Base-by-base conservation (phyloP, 1,140 invertebrate species). In the Drosophila orosa region DNA sequence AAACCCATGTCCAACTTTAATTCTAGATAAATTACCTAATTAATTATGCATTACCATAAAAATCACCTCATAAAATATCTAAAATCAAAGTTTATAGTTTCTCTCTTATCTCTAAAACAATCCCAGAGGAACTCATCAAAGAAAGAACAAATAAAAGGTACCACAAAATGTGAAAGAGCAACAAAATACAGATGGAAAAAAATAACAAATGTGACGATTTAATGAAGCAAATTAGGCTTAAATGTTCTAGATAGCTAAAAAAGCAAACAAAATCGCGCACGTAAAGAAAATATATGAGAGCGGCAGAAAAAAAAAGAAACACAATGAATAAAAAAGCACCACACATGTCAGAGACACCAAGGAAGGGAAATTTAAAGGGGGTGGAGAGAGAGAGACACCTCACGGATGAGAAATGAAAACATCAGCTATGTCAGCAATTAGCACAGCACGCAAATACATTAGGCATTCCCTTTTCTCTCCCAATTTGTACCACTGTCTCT, bases 181-280 rank as follows among this genome's bases (percentile, higher is more conserved):
- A 42, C 25, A 57, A 54, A 47, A 59, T 44, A 48, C 31, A 62
- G 52, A 79, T 25, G 24, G 45, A 27, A 27, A 65, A 73, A 60
- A 67, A 78, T 85, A 80, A 78, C 78, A 82, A 85, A 82, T 85
- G 78, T 78, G 82, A 86, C 82, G 75, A 78, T 75, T 81, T 75
- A 85, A 85, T 86, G 74, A 78, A 86, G 74, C 78, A 85, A 85
- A 85, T 85, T 78, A 85, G 82, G 74, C 82, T 78, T 86, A 86
- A 85, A 87, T 86, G 82, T 81, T 86, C 78, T 78, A 86, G 65
- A 85, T 78, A 76, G 76, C 73, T 52, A 17, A 55, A 45, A 45
- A 48, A 52, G 27, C 71, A 72, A 80, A 80, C 80, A 76, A 72
- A 83, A 63, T 78, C 44, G 52, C 50, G 66, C 81, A 85, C 81